Percentiles rank a stretch among this genome's conserved stretches.
These are phyloP conservation scores for Rhyacophila evoluta DNA, from an alignment of 2,888 invertebrate genomes.

Conservation along the genomic window DNA sequence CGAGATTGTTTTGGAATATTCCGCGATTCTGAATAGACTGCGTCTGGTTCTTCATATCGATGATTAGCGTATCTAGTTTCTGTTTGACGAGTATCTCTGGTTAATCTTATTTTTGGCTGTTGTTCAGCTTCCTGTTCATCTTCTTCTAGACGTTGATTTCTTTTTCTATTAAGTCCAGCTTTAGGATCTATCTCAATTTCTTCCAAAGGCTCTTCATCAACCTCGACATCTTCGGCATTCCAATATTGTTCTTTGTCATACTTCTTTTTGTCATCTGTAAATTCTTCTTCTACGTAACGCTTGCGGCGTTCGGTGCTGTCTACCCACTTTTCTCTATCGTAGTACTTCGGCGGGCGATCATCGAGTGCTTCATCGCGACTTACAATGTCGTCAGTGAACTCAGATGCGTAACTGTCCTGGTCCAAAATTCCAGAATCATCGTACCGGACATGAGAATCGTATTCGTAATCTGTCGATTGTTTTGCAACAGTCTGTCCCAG, in stretches of 20 bases:
- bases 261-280: conserved; percentile 41
- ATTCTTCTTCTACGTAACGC: conserved; percentile 33
- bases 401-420: conserved; percentile 43
- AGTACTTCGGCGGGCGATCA: conserved; percentile 20
- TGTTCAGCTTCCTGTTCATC: conserved; percentile 26
- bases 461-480: conserved; percentile 41
- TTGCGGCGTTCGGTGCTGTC: conserved; percentile 16
- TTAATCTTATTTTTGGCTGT: conserved; percentile 23
- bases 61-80: conserved; percentile 42
- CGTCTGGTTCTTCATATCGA: conserved; percentile 39
- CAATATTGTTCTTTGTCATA: conserved; percentile 52
- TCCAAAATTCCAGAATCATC: conserved; percentile 32
- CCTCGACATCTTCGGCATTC: conserved; percentile 51
- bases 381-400: conserved; percentile 45
- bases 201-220: conserved; percentile 48
- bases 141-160: conserved; percentile 47
- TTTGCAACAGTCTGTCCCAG: conserved; percentile 52
- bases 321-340: conserved; percentile 38
- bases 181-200: conserved; percentile 25
- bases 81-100: not conserved
- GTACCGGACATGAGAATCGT: conserved; percentile 40
- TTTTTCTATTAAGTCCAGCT: conserved; percentile 47
- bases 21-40: conserved; percentile 34
- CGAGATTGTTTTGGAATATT: conserved; percentile 23
- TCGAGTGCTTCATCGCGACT: conserved; percentile 3